These are phyloP conservation scores for Enteromius viviparus DNA, from an alignment of 2,797 vertebrate species.

Conservation along the genomic window DNA sequence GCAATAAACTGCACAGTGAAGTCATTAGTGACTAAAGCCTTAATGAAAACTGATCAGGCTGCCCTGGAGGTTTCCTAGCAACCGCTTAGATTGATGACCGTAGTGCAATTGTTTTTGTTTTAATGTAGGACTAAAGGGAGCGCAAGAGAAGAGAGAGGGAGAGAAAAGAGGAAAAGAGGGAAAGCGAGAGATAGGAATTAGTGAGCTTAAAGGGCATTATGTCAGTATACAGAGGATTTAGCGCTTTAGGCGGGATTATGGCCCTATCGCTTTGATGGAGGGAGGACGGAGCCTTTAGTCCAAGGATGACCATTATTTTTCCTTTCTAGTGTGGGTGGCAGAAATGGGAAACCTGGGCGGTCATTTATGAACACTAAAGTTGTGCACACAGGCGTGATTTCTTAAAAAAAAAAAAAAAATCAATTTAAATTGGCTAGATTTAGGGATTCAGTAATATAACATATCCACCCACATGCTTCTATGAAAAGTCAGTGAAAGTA, in stretches of 20 bases:
- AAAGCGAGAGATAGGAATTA: slow-evolving; percentile 78
- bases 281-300: slow-evolving; percentile 46
- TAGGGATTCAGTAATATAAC: background rate
- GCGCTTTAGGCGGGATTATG: slow-evolving; percentile 79
- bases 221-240: slow-evolving; percentile 84
- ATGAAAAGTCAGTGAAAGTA: slow-evolving; percentile 1
- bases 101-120: slow-evolving; percentile 67
- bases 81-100: slow-evolving; percentile 65
- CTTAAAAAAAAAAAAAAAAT: background rate
- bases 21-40: slow-evolving; percentile 73
- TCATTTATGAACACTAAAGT: slow-evolving; percentile 9
- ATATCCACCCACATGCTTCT: background rate
- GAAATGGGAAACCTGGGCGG: slow-evolving; percentile 6
- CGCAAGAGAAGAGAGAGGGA: slow-evolving; percentile 55
- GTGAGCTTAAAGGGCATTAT: slow-evolving; percentile 84
- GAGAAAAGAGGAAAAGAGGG: slow-evolving; percentile 64
- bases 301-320: slow-evolving; percentile 53
- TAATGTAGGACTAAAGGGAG: slow-evolving; percentile 60
- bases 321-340: slow-evolving; percentile 36
- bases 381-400: background rate
- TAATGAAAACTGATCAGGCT: slow-evolving; percentile 76
- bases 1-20: slow-evolving; percentile 72
- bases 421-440: background rate
- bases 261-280: slow-evolving; percentile 80
- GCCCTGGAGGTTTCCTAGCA: slow-evolving; percentile 76